Evolutionary conservation across 2,113 vertebrate species (phyloP).

Genomic region (Proterorhinus semilunaris): DNA sequence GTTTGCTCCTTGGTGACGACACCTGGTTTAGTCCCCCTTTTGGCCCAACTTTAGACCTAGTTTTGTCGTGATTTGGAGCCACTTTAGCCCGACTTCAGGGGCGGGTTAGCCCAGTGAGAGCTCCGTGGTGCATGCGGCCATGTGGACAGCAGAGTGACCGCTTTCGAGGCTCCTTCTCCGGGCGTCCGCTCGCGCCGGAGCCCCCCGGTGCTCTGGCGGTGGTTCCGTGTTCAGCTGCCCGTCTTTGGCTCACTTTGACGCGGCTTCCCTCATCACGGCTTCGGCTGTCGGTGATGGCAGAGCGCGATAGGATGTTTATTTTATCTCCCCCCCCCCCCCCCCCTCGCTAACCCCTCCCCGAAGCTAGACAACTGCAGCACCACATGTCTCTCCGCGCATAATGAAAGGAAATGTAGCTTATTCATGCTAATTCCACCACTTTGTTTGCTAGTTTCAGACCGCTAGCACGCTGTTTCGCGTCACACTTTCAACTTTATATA

Average conservation of each 20-base stretch:
- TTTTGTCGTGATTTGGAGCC: neutral
- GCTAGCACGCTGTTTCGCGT: neutral
- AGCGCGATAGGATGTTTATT: constrained; percentile 57
- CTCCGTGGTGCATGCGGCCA: neutral
- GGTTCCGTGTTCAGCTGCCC: neutral
- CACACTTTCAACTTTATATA: neutral
- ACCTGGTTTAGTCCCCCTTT: no score
- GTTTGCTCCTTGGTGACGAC: no score
- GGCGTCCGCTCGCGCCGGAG: constrained; percentile 1
- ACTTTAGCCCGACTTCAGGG: neutral
- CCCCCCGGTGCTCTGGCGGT: neutral
- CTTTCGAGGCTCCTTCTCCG: neutral
- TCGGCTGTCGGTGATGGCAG: constrained; percentile 22
- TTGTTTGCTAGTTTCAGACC: neutral
- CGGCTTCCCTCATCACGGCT: neutral
- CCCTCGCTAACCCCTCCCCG: constrained; percentile 27
- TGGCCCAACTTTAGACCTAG: neutral
- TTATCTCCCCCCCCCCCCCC: constrained; percentile 23
- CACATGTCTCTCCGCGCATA: constrained; percentile 44
- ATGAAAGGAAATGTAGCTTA: constrained; percentile 18
- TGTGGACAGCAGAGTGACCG: constrained; percentile 44
- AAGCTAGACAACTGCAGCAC: constrained; percentile 22
- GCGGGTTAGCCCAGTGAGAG: neutral
- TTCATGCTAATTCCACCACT: neutral
- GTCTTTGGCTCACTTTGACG: neutral